Conservation (phyloP, 2,888 invertebrate genomes). For the Pegoplata infirma region DNA sequence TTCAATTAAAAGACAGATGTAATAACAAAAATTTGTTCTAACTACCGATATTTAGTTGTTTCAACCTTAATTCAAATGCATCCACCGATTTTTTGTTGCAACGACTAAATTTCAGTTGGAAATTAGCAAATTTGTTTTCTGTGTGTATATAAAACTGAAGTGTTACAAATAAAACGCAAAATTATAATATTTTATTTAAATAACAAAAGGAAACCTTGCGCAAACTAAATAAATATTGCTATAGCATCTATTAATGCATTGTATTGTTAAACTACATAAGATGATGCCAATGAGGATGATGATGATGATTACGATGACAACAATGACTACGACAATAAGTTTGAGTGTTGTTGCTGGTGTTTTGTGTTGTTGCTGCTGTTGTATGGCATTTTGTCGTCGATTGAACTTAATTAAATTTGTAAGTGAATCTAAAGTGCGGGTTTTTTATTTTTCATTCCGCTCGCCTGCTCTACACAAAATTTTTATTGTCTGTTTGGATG, state of each 20-base stretch:
- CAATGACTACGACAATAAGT: conserved; percentile 42
- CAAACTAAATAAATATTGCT: too few species aligned
- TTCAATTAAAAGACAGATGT: too few species aligned
- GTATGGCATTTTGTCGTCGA: conserved; percentile 68
- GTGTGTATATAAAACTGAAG: too few species aligned
- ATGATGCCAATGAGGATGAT: conserved; percentile 48
- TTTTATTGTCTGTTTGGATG: conserved; percentile 44
- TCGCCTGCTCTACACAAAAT: conserved; percentile 20
- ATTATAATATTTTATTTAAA: background rate
- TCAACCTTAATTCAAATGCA: too few species aligned
- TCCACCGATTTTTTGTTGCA: too few species aligned
- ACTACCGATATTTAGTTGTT: too few species aligned
- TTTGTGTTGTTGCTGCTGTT: conserved; percentile 65
- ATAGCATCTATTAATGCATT: background rate
- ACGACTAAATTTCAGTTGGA: too few species aligned
- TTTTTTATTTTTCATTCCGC: conserved; percentile 36
- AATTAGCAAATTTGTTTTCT: too few species aligned
- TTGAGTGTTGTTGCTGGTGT: conserved; percentile 8
- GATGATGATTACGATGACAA: conserved; percentile 29
- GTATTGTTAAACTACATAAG: conserved; percentile 39
- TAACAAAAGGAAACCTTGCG: background rate
- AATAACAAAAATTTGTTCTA: too few species aligned
- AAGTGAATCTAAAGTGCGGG: conserved; percentile 78
- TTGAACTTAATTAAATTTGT: conserved; percentile 78
- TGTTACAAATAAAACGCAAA: background rate